Evolutionary conservation across 2,888 invertebrate genomes (phyloP), one percentile per base, ranked within the genome.

Genomic region (Clusia tigrina): DNA sequence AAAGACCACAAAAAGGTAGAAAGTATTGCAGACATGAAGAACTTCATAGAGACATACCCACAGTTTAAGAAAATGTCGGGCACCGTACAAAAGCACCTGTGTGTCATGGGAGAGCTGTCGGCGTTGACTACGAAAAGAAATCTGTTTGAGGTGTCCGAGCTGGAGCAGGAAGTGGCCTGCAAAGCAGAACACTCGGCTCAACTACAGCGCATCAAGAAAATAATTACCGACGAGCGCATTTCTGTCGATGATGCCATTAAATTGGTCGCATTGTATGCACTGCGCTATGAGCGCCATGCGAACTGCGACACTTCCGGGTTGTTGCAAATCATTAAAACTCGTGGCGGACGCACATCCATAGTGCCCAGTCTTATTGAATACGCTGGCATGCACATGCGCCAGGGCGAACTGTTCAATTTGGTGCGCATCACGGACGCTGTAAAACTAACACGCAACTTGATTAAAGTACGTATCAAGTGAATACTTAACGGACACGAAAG

Each of bases 11-110:
- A 75, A 32, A 75, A 74, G 54, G 93, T 99, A 1, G 98, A 99
- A 86, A 96, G 96, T 74, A 98, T 99, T 75, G 89, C 93, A 0
- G 99, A 99, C 81, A 98, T 99, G 98, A 99, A 99, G 86, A 92
- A 89, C 77, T 98, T 98, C 83, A 95, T 99, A 0, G 98, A 99
- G 83, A 92, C 93, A 15, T 99, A 99, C 86, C 99, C 99, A 0
- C 91, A 98, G 72, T 99, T 99, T 81, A 98, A 97, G 86, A 95
- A 95, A 88, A 90, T 95, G 88, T 94, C 94, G 0, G 96, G 96
- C 20, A 97, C 98, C 1, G 97, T 99, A 23, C 91, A 96, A 5
- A 99, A 98, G 83, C 99, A 99, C 85, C 94, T 99, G 55, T 96
- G 95, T 0, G 91, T 99, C 37, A 95, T 99, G 59, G 96, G 97